Evolutionary conservation across 92 coral and sea anemone genomes (phyloP).

Genomic region (Hydrozoanthus gracilis): DNA sequence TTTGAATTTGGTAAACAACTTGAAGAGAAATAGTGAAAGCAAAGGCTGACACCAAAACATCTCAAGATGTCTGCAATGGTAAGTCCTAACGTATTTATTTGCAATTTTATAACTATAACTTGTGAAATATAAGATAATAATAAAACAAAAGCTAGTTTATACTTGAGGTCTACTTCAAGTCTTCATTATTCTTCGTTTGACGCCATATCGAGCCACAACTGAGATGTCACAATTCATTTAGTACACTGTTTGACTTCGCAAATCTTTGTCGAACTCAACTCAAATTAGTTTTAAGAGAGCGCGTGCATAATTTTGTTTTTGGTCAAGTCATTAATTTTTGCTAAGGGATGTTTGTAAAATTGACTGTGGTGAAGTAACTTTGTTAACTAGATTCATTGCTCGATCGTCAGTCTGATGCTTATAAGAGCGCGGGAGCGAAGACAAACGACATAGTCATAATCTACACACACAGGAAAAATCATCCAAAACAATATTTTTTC

Average conservation of each 20-base stretch:
- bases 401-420: too few species aligned
- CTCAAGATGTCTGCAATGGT: slow-evolving; percentile 26
- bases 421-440: too few species aligned
- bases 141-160: background rate
- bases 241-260: background rate
- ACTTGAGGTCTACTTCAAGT: too few species aligned
- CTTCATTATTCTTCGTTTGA: background rate
- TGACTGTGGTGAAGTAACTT: background rate
- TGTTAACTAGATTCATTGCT: background rate
- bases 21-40: background rate
- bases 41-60: background rate
- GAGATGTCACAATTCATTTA: background rate
- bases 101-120: background rate
- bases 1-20: background rate
- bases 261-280: background rate
- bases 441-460: too few species aligned
- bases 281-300: background rate
- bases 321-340: background rate
- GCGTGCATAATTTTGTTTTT: background rate
- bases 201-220: background rate
- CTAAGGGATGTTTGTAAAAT: background rate
- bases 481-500: too few species aligned
- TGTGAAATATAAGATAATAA: background rate
- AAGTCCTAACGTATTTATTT: background rate
- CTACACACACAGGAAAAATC: too few species aligned